Conservation (phyloP, 2,797 vertebrate species). For the Sorex maritimensis region DNA sequence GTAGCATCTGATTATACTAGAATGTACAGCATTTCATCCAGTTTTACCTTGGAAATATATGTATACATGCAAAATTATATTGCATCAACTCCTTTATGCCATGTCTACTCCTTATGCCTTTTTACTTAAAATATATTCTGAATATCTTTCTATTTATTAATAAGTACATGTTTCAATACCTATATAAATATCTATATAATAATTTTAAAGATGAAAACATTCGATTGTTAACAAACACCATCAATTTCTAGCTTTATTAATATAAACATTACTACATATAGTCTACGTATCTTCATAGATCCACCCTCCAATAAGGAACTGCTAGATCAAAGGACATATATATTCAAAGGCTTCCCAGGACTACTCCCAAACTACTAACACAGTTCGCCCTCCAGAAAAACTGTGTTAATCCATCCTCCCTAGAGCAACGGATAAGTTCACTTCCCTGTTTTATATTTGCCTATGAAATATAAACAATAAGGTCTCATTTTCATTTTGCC, state of each 20-base stretch:
- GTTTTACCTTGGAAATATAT: neutral
- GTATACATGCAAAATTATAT: neutral
- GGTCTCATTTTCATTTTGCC: too few relatives aligned
- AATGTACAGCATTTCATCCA: neutral
- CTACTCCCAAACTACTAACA: neutral
- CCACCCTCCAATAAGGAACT: neutral
- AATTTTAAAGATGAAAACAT: conserved; percentile 24
- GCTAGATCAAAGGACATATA: neutral
- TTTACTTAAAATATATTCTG: conserved; percentile 31
- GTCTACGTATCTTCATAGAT: neutral
- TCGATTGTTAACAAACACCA: neutral
- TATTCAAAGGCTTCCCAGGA: neutral
- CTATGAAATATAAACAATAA: too few relatives aligned
- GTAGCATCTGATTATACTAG: conserved; percentile 21
- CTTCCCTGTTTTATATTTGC: neutral
- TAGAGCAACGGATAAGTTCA: neutral
- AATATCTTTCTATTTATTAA: conserved; percentile 23
- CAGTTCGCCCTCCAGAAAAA: neutral
- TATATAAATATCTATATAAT: neutral
- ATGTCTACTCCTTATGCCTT: neutral
- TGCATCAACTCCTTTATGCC: conserved; percentile 41
- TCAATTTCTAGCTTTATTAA: conserved; percentile 4
- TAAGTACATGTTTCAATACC: neutral
- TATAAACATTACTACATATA: neutral
- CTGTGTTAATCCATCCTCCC: neutral